phyloP scores from a whole-genome alignment of 2,888 invertebrate genomes.

The Acanthococcus lagerstroemiae region DNA sequence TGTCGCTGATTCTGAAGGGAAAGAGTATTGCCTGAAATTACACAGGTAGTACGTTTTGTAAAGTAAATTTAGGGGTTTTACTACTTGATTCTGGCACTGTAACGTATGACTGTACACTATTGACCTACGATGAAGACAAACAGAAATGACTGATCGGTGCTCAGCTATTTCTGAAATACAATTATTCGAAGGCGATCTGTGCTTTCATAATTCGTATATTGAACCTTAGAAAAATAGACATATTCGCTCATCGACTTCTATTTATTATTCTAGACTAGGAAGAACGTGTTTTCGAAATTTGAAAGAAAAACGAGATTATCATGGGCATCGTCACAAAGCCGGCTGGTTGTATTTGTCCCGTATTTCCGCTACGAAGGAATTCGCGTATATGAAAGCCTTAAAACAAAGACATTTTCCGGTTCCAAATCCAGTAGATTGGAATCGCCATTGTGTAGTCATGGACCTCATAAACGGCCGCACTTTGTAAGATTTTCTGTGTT shows the following conservation, averaged over 20 bases:
- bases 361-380: slow-evolving; percentile 94
- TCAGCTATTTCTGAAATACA: too few relatives aligned
- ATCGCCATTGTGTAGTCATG: slow-evolving; percentile 94
- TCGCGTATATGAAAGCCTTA: slow-evolving; percentile 92
- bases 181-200: too few relatives aligned
- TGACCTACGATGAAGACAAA: too few relatives aligned
- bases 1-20: slow-evolving; percentile 68
- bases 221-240: too few relatives aligned
- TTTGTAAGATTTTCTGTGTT: slow-evolving; percentile 54
- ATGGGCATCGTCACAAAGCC: slow-evolving; percentile 74
- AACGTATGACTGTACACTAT: too few relatives aligned
- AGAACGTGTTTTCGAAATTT: slow-evolving; percentile 92
- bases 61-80: neutral
- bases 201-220: too few relatives aligned
- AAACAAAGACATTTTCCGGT: slow-evolving; percentile 86
- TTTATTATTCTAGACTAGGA: slow-evolving; percentile 62
- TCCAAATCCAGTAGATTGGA: slow-evolving; percentile 87
- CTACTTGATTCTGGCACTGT: too few relatives aligned
- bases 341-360: slow-evolving; percentile 96
- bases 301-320: slow-evolving; percentile 93
- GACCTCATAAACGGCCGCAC: slow-evolving; percentile 75
- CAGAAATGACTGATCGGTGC: too few relatives aligned
- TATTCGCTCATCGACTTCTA: too few relatives aligned
- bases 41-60: slow-evolving; percentile 57
- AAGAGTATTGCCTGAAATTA: slow-evolving; percentile 77